phyloP scores from a whole-genome alignment of 2,888 invertebrate species.

The Tenthredo livida region DNA sequence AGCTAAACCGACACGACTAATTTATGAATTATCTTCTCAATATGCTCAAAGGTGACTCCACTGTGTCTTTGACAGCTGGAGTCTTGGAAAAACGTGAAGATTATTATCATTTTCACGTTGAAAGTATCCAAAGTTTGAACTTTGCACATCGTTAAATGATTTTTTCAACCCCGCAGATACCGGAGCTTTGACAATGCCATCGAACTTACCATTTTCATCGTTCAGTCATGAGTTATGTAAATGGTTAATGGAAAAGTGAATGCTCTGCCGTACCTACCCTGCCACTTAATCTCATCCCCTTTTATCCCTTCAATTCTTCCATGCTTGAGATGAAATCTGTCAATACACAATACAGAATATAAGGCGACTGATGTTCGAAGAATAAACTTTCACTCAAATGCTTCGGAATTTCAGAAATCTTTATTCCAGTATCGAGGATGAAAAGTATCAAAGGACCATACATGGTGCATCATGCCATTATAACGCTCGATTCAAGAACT shows the following conservation, averaged over 20 bases:
- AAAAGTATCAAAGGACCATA: neutral
- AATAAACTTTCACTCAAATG: neutral
- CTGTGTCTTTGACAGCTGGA: neutral
- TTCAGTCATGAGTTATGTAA: neutral
- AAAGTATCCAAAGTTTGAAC: neutral
- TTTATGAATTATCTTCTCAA: constrained; percentile 34
- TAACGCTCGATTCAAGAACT: neutral
- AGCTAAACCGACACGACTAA: constrained; percentile 32
- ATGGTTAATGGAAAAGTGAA: constrained; percentile 19
- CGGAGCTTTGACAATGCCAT: neutral
- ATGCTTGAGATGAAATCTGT: neutral
- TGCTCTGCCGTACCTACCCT: neutral
- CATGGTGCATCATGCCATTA: neutral
- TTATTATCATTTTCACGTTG: neutral
- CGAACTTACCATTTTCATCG: neutral
- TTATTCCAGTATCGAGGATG: neutral
- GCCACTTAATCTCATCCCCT: neutral
- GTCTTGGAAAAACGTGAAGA: neutral
- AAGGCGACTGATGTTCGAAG: neutral
- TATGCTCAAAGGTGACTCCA: constrained; percentile 14
- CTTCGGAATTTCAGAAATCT: neutral
- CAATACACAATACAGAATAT: neutral
- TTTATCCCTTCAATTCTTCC: neutral
- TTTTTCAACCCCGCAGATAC: neutral
- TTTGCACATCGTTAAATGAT: neutral